Evolutionary conservation across 2,888 invertebrate species (phyloP), one percentile per base, ranked within the genome.

Genomic region (Dasypolia templi): DNA sequence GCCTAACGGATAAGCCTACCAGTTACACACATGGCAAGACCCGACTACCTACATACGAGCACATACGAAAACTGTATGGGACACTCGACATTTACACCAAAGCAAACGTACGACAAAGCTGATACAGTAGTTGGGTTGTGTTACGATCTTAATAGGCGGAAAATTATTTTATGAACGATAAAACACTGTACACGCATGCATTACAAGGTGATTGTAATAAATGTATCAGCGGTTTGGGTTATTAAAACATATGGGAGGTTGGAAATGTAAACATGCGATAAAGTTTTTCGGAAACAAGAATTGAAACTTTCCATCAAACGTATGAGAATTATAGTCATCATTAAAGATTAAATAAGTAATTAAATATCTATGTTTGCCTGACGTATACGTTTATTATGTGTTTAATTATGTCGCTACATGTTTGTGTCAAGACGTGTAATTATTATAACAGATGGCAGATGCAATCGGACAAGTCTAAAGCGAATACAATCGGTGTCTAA

Each of bases 11-110:
- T 93, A 92, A 92, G 91, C 87, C 85, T 79, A 79, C 88, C 87
- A 90, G 87, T 90, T 89, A 88, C 84, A 88, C 88, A 89, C 82
- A 89, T 89, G 88, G 87, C 80, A 89, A 89, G 89, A 91, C 89
- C 65, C 44, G 61, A 56, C 49, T 70, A 58, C 67, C 42, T 70
- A 49, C 59, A 59, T 67, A 62, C 64, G 3, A 39, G 53, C 49
- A 58, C 46, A 51, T 69, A 82, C 56, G 63, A 55, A 80, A 80
- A 82, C 73, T 70, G 66, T 75, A 63, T 64, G 58, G 56, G 62
- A 82, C 58, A 72, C 39, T 56, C 61, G 49, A 58, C 74, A 42
- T 61, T 46, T 35, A 61, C 61, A 71, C 17, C 49, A 14, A n/a
- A n/a, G n/a, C n/a, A n/a, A 69, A 51, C 56, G 35, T 64, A 49